Base-by-base conservation (phyloP, 2,888 invertebrate genomes). In the Synanthedon tipuliformis region DNA sequence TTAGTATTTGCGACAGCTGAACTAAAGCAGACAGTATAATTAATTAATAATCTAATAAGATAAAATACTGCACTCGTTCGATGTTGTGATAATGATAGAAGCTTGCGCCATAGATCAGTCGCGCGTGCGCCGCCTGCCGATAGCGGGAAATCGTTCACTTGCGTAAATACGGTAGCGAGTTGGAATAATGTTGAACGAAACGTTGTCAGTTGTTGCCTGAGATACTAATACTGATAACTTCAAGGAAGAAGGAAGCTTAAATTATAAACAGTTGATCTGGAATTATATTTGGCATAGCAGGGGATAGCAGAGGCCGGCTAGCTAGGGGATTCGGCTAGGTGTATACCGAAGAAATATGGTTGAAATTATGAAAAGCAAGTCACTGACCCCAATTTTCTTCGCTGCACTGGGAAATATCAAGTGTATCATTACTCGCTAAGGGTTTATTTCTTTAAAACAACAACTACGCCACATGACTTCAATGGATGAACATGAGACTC, bases 51-150 rank as follows among this genome's bases (percentile, higher is more conserved):
- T 34, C 8, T 34, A 34, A 34, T 34, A 34, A 34, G 34, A 34
- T 34, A 10, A 34, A 10, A 23, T 49, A 49, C 23, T 49, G 49
- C 16, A 12, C 23, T 15, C 49, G 13, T 66, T 71, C 69, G 75
- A 78, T 81, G 80, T 81, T 76, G 78, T 76, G 78, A 80, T 82
- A 82, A 80, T 78, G 82, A 85, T 81, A 76, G 80, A 78, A 77
- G 67, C 71, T 81, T 81, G 74, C 79, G 77, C 75, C 78, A 80
- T 70, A 73, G 69, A 75, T 73, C 75, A 69, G 69, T 61, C 60
- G 52, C 78, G 80, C 79, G 82, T 75, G 79, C 78, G 69, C 73
- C 52, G 75, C 66, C 65, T 73, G 73, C 68, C 73, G 79, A 78
- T 79, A 69, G 74, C 73, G 75, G 74, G 73, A 78, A 79, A 78